Evolutionary conservation across 2,888 invertebrate species (phyloP).

Genomic region (Apocheima hispidaria): DNA sequence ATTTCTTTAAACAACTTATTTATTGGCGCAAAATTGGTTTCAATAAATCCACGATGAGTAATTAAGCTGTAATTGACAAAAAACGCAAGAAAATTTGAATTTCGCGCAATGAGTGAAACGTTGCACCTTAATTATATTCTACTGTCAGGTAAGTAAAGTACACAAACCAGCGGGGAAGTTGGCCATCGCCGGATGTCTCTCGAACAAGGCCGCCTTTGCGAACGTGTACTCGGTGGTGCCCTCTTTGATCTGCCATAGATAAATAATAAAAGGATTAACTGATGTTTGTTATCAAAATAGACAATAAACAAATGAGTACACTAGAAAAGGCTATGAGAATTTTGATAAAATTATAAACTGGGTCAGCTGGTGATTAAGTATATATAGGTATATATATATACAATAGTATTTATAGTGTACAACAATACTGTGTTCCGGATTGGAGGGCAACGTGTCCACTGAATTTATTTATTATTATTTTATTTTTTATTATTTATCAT

Average conservation of each 20-base stretch:
- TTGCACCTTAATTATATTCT: too few species aligned
- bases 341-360: not conserved
- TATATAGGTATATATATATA: not conserved
- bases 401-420: too few species aligned
- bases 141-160: not conserved
- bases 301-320: not conserved
- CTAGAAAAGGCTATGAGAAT: not conserved
- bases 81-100: too few species aligned
- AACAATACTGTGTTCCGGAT: too few species aligned
- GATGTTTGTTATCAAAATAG: not conserved
- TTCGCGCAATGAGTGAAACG: too few species aligned
- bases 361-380: not conserved
- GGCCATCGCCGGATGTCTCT: constrained; percentile 90
- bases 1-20: too few species aligned
- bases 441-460: too few species aligned
- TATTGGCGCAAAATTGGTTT: too few species aligned
- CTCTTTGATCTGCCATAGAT: constrained; percentile 78
- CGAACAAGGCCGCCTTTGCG: constrained; percentile 88
- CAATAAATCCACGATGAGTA: too few species aligned
- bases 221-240: constrained; percentile 84
- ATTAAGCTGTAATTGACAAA: too few species aligned
- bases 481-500: too few species aligned
- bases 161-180: constrained; percentile 87
- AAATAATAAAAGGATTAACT: constrained; percentile 40
- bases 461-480: too few species aligned